Conservation (phyloP, 2,888 invertebrate species). For the Trachelus troglodyta region DNA sequence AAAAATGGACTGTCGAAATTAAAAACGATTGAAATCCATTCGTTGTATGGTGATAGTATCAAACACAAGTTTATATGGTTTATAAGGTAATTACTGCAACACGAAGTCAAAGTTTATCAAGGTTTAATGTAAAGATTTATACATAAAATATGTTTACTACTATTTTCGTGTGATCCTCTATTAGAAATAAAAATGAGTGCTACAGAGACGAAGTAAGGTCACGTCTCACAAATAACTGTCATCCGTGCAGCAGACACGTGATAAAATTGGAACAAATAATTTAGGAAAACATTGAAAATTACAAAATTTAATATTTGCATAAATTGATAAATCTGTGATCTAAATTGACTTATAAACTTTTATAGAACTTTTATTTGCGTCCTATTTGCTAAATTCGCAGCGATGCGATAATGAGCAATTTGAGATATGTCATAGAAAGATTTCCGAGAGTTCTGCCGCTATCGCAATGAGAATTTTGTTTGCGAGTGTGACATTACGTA, state of each 20-base stretch:
- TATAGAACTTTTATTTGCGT: not conserved
- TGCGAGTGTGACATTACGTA: not conserved
- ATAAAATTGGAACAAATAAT: not conserved
- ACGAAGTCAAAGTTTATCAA: not conserved
- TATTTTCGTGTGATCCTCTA: not conserved
- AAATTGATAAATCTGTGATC: not conserved
- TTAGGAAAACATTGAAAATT: not conserved
- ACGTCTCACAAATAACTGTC: not conserved
- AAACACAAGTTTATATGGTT: not conserved
- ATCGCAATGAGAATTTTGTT: not conserved
- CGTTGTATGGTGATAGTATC: not conserved
- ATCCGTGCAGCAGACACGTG: not conserved
- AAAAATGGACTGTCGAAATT: not conserved
- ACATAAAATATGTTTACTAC: not conserved
- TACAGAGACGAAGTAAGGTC: not conserved
- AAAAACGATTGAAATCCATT: not conserved
- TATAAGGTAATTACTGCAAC: not conserved
- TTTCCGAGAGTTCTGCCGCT: not conserved
- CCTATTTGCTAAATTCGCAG: not conserved
- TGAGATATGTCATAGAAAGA: not conserved
- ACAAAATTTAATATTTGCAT: not conserved
- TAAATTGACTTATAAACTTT: not conserved
- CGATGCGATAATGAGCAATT: not conserved
- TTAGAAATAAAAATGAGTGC: not conserved
- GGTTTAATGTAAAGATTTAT: not conserved